Percentiles rank a stretch among this genome's conserved stretches.
phyloP scores from a whole-genome alignment of 2,797 vertebrate genomes.

The Hypotaenidia okinawae region DNA sequence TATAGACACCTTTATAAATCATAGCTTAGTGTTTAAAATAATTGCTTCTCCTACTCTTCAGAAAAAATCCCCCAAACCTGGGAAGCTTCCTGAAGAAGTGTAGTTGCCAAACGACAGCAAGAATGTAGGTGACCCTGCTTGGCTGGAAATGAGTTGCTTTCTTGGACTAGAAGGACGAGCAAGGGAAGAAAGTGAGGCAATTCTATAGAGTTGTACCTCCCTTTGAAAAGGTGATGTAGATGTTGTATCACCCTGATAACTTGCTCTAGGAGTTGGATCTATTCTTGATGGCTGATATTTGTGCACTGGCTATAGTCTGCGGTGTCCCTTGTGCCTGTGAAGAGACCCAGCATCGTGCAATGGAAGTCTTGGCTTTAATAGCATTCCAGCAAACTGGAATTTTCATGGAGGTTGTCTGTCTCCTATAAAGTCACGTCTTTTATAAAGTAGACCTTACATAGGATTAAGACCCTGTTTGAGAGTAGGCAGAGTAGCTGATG shows the following conservation, averaged over 20 bases:
- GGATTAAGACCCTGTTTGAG: not conserved
- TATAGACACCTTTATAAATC: not conserved
- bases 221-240: not conserved
- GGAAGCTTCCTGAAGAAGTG: not conserved
- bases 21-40: not conserved
- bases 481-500: not conserved
- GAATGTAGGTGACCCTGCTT: not conserved
- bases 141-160: not conserved
- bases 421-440: not conserved
- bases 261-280: not conserved
- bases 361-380: not conserved
- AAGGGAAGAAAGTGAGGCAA: not conserved
- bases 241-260: not conserved
- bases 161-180: not conserved
- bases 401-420: not conserved
- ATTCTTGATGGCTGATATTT: not conserved
- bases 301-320: not conserved
- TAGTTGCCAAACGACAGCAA: not conserved
- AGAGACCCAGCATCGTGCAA: not conserved
- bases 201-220: not conserved
- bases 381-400: not conserved
- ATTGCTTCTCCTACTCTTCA: accelerated
- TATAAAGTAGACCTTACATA: not conserved
- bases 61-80: accelerated
- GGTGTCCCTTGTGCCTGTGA: not conserved